Evolutionary conservation across 2,797 vertebrate genomes (phyloP), one percentile per base, ranked within the genome.

Genomic region (Trichosurus vulpecula): DNA sequence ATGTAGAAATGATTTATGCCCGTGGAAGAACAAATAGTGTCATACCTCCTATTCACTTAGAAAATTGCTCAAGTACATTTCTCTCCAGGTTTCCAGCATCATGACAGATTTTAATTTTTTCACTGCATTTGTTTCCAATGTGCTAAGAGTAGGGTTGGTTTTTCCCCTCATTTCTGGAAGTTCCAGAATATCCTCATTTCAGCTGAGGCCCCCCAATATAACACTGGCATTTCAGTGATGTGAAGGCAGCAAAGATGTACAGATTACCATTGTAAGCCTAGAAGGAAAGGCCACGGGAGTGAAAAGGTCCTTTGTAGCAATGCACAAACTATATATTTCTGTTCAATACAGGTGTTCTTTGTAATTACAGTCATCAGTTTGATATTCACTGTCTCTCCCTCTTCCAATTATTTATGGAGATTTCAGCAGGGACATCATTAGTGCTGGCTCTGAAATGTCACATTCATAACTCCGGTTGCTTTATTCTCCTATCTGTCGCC

Each of bases 401-500:
- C 96, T 55, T 97, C 95, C 51, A 93, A 94, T 96, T 95, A 95
- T 97, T 97, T 97, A 93, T 31, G 96, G 97, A 97, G 93, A 95
- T 97, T 95, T 89, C 92, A 97, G 95, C 95, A 96, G 97, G 92
- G 96, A 98, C 96, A 96, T 96, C 97, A 97, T 97, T 98, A 98
- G 97, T 97, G 96, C 92, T 93, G 93, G 97, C 95, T 97, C 92
- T 95, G 95, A 98, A 98, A 98, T 95, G 93, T 94, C 52, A 94
- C 94, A 94, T 91, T 94, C 91, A 35, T 91, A 96, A 95, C 93
- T 97, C 97, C 94, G 95, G 30, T 90, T 94, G 94, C 92, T 92
- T 92, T 96, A 91, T 95, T 91, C 92, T 74, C 95, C 90, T 92
- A 94, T 90, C 92, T 95, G 91, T 87, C 92, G 96, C 52, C 51